phyloP scores from a whole-genome alignment of 2,113 vertebrate genomes.

The Ginglymostoma cirratum region DNA sequence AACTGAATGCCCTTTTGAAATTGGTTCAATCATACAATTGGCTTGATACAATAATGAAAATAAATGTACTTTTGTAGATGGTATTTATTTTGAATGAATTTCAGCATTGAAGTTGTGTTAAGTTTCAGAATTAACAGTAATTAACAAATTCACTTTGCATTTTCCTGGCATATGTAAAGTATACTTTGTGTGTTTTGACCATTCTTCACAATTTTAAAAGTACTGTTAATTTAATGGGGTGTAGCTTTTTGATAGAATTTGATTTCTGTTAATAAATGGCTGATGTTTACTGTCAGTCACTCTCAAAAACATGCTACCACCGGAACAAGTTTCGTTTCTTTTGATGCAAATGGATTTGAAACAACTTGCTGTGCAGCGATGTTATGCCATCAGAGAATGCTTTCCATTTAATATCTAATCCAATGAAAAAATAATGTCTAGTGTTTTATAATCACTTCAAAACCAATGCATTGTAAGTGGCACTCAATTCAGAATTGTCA shows the following conservation, averaged over 20 bases:
- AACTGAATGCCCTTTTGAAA: not conserved
- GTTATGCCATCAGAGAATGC: not conserved
- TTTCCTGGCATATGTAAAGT: not conserved
- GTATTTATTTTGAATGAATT: not conserved
- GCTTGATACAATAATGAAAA: not conserved
- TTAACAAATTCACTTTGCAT: not conserved
- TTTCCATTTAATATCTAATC: not conserved
- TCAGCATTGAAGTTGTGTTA: not conserved
- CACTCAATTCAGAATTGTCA: too few relatives aligned
- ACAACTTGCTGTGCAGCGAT: not conserved
- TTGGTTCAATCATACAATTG: not conserved
- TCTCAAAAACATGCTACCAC: not conserved
- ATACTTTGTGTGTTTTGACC: not conserved
- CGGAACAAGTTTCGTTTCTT: not conserved
- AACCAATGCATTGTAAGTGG: too few relatives aligned
- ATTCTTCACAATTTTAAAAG: not conserved
- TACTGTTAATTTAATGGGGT: not conserved
- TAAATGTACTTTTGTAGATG: not conserved
- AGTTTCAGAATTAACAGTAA: not conserved
- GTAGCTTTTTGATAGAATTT: not conserved
- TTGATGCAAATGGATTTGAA: not conserved
- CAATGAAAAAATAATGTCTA: too few relatives aligned
- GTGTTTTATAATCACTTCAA: too few relatives aligned
- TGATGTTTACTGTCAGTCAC: too few relatives aligned
- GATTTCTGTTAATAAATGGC: not conserved